phyloP scores from a whole-genome alignment of 2,888 invertebrate species.

The Latrodectus elegans region DNA sequence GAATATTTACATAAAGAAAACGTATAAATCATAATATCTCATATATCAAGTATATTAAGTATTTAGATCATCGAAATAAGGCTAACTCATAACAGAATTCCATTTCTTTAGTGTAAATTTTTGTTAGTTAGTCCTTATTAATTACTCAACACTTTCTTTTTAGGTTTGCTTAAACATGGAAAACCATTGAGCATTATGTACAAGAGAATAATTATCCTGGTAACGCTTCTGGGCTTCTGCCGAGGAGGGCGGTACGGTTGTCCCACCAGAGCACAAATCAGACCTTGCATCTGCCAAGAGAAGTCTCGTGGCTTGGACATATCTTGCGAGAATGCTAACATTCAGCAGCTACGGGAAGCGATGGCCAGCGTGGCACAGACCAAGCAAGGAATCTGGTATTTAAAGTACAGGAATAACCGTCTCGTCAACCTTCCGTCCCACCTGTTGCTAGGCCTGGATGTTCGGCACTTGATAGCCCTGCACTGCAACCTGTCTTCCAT shows the following conservation, averaged over 20 bases:
- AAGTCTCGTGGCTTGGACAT: conserved; percentile 89
- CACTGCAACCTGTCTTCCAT: conserved; percentile 88
- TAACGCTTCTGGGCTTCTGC: not conserved
- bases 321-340: conserved; percentile 82
- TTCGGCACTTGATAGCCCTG: conserved; percentile 91
- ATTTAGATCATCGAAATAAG: too few relatives aligned
- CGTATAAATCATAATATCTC: too few relatives aligned
- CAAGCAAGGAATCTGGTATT: conserved; percentile 83
- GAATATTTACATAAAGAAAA: too few relatives aligned
- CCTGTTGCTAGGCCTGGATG: conserved; percentile 89
- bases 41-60: too few relatives aligned
- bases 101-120: too few relatives aligned
- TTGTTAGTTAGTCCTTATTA: too few relatives aligned
- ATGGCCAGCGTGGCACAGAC: conserved; percentile 66
- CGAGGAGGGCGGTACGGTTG: conserved; percentile 64
- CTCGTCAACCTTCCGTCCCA: conserved; percentile 85
- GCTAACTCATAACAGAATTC: too few relatives aligned
- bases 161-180: not conserved
- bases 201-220: not conserved
- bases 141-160: not conserved
- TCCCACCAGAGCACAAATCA: conserved; percentile 69
- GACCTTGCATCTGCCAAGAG: conserved; percentile 87
- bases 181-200: not conserved
- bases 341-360: conserved; percentile 66
- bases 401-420: conserved; percentile 87